These are phyloP conservation scores for Drosophila trichaetosa DNA, from an alignment of 2,888 invertebrate genomes.

Conservation along the genomic window DNA sequence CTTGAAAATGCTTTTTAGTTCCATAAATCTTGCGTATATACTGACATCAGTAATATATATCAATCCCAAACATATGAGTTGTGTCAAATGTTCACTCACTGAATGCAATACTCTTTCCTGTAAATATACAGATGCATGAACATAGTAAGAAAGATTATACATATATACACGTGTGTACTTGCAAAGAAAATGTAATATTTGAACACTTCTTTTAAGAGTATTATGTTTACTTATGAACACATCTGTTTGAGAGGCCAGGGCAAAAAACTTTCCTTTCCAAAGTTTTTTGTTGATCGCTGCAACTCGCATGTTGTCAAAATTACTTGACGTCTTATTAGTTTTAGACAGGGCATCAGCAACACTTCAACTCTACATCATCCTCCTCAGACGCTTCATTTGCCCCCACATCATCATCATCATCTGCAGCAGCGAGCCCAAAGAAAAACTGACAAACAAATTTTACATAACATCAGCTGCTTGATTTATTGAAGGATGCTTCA, in stretches of 20 bases:
- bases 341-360: constrained; percentile 48
- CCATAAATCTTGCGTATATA: background rate
- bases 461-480: constrained; percentile 63
- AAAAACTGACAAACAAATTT: constrained; percentile 47
- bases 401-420: constrained; percentile 7
- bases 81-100: background rate
- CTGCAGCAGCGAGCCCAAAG: constrained; percentile 11
- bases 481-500: constrained; percentile 71
- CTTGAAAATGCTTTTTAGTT: background rate
- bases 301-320: constrained; percentile 73
- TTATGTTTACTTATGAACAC: constrained; percentile 10
- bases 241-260: constrained; percentile 3
- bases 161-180: constrained; percentile 1
- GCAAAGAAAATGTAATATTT: constrained; percentile 6
- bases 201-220: constrained; percentile 3
- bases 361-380: constrained; percentile 42
- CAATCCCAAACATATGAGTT: background rate
- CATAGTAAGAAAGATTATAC: background rate
- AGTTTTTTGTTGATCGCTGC: constrained; percentile 34
- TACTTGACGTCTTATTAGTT: constrained; percentile 81
- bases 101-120: background rate
- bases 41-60: background rate
- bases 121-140: background rate
- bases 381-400: constrained; percentile 16
- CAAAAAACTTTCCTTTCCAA: constrained; percentile 47